A percentile compares a stretch with the other conserved stretches of the same genome.
These are phyloP conservation scores for Crossocerus cetratus DNA, from an alignment of 2,888 invertebrate genomes.

Conservation along the genomic window DNA sequence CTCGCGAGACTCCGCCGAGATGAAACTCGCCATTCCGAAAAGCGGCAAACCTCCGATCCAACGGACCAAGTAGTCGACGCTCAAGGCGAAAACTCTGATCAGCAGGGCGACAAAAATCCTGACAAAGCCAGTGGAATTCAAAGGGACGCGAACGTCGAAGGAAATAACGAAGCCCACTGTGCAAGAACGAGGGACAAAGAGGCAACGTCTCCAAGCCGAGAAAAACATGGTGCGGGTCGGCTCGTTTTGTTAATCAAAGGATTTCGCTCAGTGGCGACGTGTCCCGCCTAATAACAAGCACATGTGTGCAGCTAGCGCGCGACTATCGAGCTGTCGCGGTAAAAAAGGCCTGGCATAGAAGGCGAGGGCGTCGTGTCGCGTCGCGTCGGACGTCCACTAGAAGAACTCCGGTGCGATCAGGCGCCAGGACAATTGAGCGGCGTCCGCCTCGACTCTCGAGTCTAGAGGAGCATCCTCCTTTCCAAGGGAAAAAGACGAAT, in stretches of 20 bases:
- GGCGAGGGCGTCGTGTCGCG: conserved; percentile 27
- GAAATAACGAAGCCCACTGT: conserved; percentile 49
- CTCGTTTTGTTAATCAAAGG: conserved; percentile 59
- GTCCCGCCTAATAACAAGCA: conserved; percentile 60
- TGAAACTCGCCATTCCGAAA: conserved; percentile 48
- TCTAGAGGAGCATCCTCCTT: no score
- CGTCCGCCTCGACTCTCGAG: no score
- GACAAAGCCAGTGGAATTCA: conserved; percentile 47
- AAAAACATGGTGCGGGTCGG: conserved; percentile 42
- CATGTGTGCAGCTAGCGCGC: conserved; percentile 40
- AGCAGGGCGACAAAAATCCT: conserved; percentile 46
- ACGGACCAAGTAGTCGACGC: neutral
- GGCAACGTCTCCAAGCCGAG: conserved; percentile 14
- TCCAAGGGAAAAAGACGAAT: no score
- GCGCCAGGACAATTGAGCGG: no score
- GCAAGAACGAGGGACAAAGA: conserved; percentile 54
- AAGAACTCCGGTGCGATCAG: no score
- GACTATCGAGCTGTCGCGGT: no score
- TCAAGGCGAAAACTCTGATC: conserved; percentile 36
- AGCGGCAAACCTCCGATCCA: neutral
- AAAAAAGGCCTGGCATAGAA: neutral
- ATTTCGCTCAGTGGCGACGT: conserved; percentile 46
- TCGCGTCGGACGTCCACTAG: no score
- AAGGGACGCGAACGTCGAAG: conserved; percentile 31
- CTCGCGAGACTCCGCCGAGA: conserved; percentile 30